Evolutionary conservation across 2,888 invertebrate genomes (phyloP), one percentile per base, ranked within the genome.

Genomic region (Pegoplata infirma): DNA sequence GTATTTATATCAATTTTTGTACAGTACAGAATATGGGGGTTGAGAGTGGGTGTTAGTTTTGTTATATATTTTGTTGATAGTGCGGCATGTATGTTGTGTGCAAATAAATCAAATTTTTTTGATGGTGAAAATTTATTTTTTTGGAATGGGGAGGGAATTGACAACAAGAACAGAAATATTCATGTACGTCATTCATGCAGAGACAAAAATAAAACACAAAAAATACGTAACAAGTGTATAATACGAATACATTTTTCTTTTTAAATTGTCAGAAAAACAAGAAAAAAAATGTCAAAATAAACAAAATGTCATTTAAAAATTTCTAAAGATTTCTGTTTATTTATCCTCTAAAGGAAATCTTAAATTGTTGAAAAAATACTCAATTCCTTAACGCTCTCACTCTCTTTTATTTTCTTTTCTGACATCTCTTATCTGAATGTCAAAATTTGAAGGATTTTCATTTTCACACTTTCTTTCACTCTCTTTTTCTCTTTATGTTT

Each of bases 31-130:
- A 6, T 32, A 12, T 28, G 23, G 53, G 19, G 19, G 21, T 63
- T 36, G 17, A 49, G 28, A 12, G 63, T 46, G 49, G 49, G 51
- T 58, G 58, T 12, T 17, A 46, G 44, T 53, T 46, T 23, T 17
- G 21, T 44, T 21, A 36, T 12, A 25, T 53, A 46, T 53, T 46
- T 23, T 17, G 21, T 44, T 21, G 56, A 44, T 32, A n/a, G 49
- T 49, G 12, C 8, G 17, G 14, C 16, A 16, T 25, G 51, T 28
- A 32, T 5, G 14, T 55, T n/a, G 63, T 63, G 71, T 63, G 61
- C 55, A 63, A 63, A 61, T 61, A 71, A 71, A 63, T 63, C 63
- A 63, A 61, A 71, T 32, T 21, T 61, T 69, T 44, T 44, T 25
- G 40, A 46, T 32, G 63, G n/a, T 40, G 3, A 32, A 36, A 36